A percentile compares a stretch with the other conserved stretches of the same genome.
Conservation (phyloP, 2,888 invertebrate species). For the Drosophila koepferae region DNA sequence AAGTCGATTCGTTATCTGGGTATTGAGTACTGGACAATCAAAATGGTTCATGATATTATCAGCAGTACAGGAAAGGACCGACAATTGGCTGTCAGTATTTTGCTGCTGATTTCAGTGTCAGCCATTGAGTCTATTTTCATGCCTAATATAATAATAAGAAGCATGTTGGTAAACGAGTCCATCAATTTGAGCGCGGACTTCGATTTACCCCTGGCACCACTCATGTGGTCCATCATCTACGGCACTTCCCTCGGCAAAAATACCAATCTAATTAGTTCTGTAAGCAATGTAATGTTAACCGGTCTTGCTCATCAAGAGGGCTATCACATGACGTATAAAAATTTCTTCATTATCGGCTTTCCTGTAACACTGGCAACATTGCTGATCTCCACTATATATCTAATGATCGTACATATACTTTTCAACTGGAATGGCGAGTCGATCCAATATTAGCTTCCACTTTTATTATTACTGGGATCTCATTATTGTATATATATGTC, state of each 20-base stretch:
- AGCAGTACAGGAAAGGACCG: slow-evolving; percentile 88
- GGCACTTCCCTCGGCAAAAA: slow-evolving; percentile 96
- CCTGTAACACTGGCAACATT: slow-evolving; percentile 92
- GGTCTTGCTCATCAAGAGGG: slow-evolving; percentile 96
- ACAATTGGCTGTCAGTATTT: slow-evolving; percentile 89
- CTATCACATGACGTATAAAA: slow-evolving; percentile 91
- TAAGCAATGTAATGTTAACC: slow-evolving; percentile 95
- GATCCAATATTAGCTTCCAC: slow-evolving; percentile 82
- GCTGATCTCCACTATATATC: slow-evolving; percentile 88
- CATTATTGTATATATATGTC: no score
- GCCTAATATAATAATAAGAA: slow-evolving; percentile 95
- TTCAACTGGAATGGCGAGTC: slow-evolving; percentile 86
- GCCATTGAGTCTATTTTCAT: slow-evolving; percentile 94
- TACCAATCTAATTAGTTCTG: slow-evolving; percentile 95
- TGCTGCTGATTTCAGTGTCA: slow-evolving; percentile 92
- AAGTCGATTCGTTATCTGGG: slow-evolving; percentile 93
- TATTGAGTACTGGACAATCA: slow-evolving; percentile 92
- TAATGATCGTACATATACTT: slow-evolving; percentile 90
- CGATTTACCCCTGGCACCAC: slow-evolving; percentile 90
- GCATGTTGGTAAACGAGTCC: slow-evolving; percentile 94
- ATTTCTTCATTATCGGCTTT: slow-evolving; percentile 93
- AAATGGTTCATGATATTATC: slow-evolving; percentile 88
- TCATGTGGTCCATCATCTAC: slow-evolving; percentile 93
- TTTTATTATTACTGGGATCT: background rate
- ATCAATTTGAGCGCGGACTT: slow-evolving; percentile 87